Evolutionary conservation across 2,888 invertebrate genomes (phyloP).

Genomic region (Leucania comma): DNA sequence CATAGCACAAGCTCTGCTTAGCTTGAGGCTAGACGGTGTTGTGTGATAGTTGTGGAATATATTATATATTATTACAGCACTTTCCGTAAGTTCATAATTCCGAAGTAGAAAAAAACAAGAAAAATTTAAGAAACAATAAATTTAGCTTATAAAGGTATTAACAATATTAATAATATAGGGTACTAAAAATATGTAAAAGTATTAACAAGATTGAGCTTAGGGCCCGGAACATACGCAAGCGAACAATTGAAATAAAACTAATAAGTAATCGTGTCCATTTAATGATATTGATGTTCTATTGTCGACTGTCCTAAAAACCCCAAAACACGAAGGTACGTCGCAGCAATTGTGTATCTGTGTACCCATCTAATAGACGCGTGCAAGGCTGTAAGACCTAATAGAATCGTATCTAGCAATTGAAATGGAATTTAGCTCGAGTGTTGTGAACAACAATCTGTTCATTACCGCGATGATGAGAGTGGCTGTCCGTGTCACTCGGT

Average conservation of each 20-base stretch:
- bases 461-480: slow-evolving; percentile 89
- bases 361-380: slow-evolving; percentile 30
- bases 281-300: slow-evolving; percentile 43
- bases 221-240: background rate
- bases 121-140: background rate
- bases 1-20: no score
- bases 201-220: background rate
- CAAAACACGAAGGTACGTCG: slow-evolving; percentile 19
- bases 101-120: no score
- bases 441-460: slow-evolving; percentile 80
- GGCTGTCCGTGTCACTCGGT: slow-evolving; percentile 87
- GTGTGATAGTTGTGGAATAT: no score
- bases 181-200: background rate
- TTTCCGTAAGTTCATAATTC: no score
- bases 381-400: slow-evolving; percentile 53
- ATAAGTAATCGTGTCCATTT: slow-evolving; percentile 33
- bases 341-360: slow-evolving; percentile 30
- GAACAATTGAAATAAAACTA: slow-evolving; percentile 23
- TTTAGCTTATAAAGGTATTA: no score
- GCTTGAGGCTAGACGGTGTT: no score
- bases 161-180: no score
- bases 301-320: slow-evolving; percentile 26
- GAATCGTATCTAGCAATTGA: slow-evolving; percentile 64
- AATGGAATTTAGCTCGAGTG: slow-evolving; percentile 69
- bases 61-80: no score